Evolutionary conservation across 1,140 invertebrate species (phyloP).

Genomic region (Scylla paramamosain): DNA sequence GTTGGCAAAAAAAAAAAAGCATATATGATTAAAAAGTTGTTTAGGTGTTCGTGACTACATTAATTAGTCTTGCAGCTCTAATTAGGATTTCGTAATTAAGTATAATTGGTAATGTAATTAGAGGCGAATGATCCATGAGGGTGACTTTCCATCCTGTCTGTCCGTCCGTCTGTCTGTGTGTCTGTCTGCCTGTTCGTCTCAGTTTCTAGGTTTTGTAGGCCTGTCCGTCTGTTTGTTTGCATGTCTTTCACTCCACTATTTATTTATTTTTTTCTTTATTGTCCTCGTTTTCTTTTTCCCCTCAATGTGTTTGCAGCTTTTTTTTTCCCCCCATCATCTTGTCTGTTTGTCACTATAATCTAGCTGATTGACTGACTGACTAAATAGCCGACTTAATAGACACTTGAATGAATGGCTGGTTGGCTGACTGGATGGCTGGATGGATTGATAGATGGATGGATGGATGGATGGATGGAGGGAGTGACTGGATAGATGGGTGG

Average conservation of each 20-base stretch:
- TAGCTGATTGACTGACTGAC: too few relatives aligned
- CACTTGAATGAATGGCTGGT: too few relatives aligned
- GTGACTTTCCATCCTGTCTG: too few relatives aligned
- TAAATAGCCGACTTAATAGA: too few relatives aligned
- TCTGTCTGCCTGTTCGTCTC: neutral
- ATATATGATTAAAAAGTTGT: constrained; percentile 25
- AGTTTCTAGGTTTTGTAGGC: neutral
- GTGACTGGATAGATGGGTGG: too few relatives aligned
- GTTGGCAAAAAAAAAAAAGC: neutral
- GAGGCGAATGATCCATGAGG: neutral
- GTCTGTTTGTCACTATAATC: too few relatives aligned
- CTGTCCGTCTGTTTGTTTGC: neutral
- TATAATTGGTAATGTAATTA: neutral
- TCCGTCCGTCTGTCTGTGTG: neutral
- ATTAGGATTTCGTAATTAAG: neutral
- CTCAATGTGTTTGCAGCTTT: too few relatives aligned
- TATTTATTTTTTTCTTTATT: too few relatives aligned
- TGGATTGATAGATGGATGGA: neutral
- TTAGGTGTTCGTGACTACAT: constrained; percentile 1
- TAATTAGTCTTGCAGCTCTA: constrained; percentile 3
- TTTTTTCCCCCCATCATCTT: too few relatives aligned
- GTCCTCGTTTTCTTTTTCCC: too few relatives aligned
- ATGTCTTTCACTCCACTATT: neutral
- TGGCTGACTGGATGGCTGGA: neutral
- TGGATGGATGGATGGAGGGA: neutral